These are phyloP conservation scores for Taxidea taxus DNA, from an alignment of 2,113 vertebrate genomes.

Conservation along the genomic window DNA sequence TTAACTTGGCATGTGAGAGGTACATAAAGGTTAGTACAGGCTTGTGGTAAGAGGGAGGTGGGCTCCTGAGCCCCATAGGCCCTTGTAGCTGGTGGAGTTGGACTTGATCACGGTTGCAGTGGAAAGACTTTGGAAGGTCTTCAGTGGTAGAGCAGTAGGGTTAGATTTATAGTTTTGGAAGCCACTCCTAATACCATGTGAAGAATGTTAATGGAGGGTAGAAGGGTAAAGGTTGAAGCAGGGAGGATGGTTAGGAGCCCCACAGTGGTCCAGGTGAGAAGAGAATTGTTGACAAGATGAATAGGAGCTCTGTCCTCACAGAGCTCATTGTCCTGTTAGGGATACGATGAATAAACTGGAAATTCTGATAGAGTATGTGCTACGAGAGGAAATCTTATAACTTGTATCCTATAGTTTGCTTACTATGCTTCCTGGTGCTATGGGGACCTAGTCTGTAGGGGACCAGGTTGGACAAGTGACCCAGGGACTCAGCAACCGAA, in stretches of 20 bases:
- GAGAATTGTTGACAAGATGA: neutral
- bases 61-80: neutral
- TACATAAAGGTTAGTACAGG: neutral
- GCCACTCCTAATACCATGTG: neutral
- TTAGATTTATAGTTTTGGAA: neutral
- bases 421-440: no score
- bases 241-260: neutral
- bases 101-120: neutral
- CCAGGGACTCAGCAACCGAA: neutral
- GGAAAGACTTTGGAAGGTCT: neutral
- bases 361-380: neutral
- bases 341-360: neutral
- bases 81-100: neutral
- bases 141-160: neutral
- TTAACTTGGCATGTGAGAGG: neutral
- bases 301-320: neutral
- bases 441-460: neutral
- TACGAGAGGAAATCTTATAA: neutral
- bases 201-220: neutral
- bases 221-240: neutral
- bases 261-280: neutral
- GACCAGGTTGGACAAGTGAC: neutral
- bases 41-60: neutral
- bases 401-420: no score
- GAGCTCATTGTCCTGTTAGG: neutral